Base-by-base conservation (phyloP, 2,113 vertebrate genomes). In the Hiodon tergisus region DNA sequence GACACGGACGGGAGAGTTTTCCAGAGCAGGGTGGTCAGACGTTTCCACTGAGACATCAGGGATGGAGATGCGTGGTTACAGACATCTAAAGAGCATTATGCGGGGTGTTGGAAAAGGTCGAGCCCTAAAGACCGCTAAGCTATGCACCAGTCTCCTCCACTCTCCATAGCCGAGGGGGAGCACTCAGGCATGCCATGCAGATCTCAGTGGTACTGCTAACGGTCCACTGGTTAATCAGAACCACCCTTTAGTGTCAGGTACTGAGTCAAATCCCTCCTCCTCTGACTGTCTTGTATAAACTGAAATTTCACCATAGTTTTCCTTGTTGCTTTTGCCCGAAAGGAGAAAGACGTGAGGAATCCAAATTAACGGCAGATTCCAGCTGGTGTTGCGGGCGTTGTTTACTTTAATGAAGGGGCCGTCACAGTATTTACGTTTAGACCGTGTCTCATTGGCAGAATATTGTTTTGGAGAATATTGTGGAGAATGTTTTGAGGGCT, bases 291-390 rank as follows among this genome's bases (percentile, higher is more conserved):
- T 50, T n/a, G 71, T 3, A 4, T 60, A 51, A 54, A 75, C 71
- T 66, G 66, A 69, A 79, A 76, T 80, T 60, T 69, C 75, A 71
- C 47, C 31, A 48, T 71, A 63, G 48, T 76, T 76, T 63, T n/a
- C 7, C 52, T 65, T 53, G 48, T 63, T 53, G 53, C 63, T 54
- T 50, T 31, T 61, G 9, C 58, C 59, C 57, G 75, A 16, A 16
- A 50, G 68, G 9, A n/a, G 47, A 31, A 11, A 57, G 48, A 5
- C 14, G 14, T 68, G 46, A 76, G 47, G 13, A 46, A 73, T 52
- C 48, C 10, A 67, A 53, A 17, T 68, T 58, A 71, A 68, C 73
- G 63, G 52, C 51, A 69, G 59, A 76, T 74, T 11, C 10, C 67
- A 57, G 16, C 55, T 75, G 53, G 9, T 53, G 62, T 66, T 52